A percentile compares a stretch with the other conserved stretches of the same genome.
phyloP scores from a whole-genome alignment of 2,113 vertebrate species.

The Microtus ochrogaster region DNA sequence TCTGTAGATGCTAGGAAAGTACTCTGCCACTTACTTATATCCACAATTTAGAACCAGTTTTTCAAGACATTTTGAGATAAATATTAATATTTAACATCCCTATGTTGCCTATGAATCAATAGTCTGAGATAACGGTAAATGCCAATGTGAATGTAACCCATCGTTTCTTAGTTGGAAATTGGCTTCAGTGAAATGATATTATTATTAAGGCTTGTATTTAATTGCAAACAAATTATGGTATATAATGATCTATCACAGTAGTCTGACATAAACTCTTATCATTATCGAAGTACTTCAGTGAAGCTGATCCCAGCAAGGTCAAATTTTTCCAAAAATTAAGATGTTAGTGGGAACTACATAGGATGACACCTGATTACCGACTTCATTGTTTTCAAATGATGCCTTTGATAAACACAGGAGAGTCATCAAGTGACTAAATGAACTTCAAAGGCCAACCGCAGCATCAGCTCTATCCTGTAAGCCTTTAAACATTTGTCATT shows the following conservation, averaged over 20 bases:
- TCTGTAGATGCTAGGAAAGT: not conserved
- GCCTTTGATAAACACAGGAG: constrained; percentile 18
- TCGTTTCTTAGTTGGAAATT: constrained; percentile 53
- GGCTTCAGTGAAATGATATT: constrained; percentile 4
- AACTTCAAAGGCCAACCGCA: constrained; percentile 50
- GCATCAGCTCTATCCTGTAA: not conserved
- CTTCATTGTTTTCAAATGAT: not conserved
- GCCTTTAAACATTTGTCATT: constrained; percentile 26
- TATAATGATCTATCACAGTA: not conserved
- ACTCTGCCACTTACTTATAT: not conserved
- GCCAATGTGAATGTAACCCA: not conserved
- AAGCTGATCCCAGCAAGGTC: not conserved
- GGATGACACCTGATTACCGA: not conserved
- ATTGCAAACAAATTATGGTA: not conserved
- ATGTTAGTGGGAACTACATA: constrained; percentile 21
- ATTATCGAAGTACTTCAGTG: constrained; percentile 35
- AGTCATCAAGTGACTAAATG: constrained; percentile 8
- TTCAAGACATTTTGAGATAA: not conserved
- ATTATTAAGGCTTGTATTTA: not conserved
- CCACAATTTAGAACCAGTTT: not conserved
- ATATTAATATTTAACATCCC: not conserved
- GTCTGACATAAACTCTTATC: not conserved
- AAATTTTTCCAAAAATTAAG: not conserved
- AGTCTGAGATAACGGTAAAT: not conserved
- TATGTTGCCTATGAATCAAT: constrained; percentile 25